Conservation (phyloP, 1,140 invertebrate genomes). For the Plodia interpunctella region DNA sequence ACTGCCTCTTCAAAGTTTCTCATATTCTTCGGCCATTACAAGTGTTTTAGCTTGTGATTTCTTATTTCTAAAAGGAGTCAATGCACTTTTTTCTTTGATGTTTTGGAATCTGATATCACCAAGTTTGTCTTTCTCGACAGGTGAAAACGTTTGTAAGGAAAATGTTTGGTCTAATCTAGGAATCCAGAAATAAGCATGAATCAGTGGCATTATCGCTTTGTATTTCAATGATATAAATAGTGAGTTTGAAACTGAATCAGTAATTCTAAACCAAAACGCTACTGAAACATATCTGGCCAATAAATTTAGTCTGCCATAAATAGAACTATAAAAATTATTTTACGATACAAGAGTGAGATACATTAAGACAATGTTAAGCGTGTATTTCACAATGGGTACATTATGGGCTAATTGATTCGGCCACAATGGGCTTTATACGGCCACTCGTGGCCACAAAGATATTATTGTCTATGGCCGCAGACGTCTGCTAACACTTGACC, state of each 20-base stretch:
- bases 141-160: conserved; percentile 31
- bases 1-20: conserved; percentile 65
- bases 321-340: conserved; percentile 74
- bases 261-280: conserved; percentile 59
- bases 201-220: conserved; percentile 6
- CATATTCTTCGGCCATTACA: conserved; percentile 56
- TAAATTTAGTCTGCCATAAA: conserved; percentile 65
- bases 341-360: conserved; percentile 68
- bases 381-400: conserved; percentile 65
- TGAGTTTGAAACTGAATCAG: conserved; percentile 20
- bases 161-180: neutral
- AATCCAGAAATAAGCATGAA: neutral
- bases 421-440: conserved; percentile 68
- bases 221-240: conserved; percentile 11
- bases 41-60: conserved; percentile 46
- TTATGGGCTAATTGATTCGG: conserved; percentile 72
- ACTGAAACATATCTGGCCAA: conserved; percentile 67
- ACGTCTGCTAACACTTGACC: conserved; percentile 74
- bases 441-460: conserved; percentile 61
- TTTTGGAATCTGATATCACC: conserved; percentile 46
- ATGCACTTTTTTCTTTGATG: conserved; percentile 59
- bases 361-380: conserved; percentile 72
- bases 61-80: conserved; percentile 52
- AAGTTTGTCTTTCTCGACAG: conserved; percentile 28
- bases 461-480: conserved; percentile 69